A percentile compares a stretch with the other conserved stretches of the same genome.
These are phyloP conservation scores for Sebastes kiyomatsui DNA, from an alignment of 2,797 vertebrate species.

Conservation along the genomic window DNA sequence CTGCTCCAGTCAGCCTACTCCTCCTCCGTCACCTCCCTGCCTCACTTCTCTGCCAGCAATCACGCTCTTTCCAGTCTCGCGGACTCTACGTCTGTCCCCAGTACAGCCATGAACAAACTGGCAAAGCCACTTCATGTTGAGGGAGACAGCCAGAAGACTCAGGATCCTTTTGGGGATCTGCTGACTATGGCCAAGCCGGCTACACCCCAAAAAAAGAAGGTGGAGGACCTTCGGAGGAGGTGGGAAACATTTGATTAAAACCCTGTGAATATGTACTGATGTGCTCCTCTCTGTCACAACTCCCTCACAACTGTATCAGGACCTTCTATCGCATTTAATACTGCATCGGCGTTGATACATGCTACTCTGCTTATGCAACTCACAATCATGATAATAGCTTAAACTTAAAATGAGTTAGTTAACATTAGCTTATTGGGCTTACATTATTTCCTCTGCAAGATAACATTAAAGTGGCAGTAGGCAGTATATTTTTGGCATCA, in stretches of 20 bases:
- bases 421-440: not conserved
- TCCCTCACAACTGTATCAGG: slow-evolving; percentile 1
- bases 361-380: slow-evolving; percentile 5
- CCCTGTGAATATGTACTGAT: slow-evolving; percentile 14
- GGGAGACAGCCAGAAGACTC: slow-evolving; percentile 77
- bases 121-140: slow-evolving; percentile 76
- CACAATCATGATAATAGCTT: not conserved
- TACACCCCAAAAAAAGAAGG: slow-evolving; percentile 84
- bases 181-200: slow-evolving; percentile 88
- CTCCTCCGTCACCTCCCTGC: slow-evolving; percentile 58
- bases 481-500: no score
- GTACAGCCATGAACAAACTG: slow-evolving; percentile 68
- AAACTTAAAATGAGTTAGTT: not conserved
- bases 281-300: not conserved
- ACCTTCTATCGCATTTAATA: slow-evolving; percentile 34
- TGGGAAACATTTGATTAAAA: slow-evolving; percentile 97
- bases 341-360: not conserved
- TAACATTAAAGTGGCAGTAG: not conserved
- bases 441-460: not conserved
- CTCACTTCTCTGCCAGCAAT: slow-evolving; percentile 84
- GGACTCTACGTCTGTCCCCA: slow-evolving; percentile 67
- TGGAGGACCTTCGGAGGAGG: slow-evolving; percentile 89
- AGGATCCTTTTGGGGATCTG: slow-evolving; percentile 94
- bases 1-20: slow-evolving; percentile 45
- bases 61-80: slow-evolving; percentile 77